phyloP scores from a whole-genome alignment of 2,888 invertebrate species.

The Lucinisca nassula region DNA sequence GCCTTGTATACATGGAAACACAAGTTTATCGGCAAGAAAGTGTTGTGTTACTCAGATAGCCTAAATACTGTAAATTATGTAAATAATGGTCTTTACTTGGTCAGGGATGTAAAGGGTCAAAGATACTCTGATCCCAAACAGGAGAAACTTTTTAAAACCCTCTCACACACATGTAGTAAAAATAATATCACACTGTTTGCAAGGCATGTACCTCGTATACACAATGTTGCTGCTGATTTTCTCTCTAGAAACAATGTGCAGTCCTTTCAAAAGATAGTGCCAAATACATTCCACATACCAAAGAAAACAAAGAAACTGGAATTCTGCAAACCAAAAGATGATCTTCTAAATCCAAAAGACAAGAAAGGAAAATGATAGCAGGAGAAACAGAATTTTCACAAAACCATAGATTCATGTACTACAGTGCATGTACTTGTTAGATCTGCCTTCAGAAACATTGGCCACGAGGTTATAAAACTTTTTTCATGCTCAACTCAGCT shows the following conservation, averaged over 20 bases:
- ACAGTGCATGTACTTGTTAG: too few relatives aligned
- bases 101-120: background rate
- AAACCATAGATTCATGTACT: too few relatives aligned
- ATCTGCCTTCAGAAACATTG: too few relatives aligned
- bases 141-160: background rate
- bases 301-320: slow-evolving; percentile 77
- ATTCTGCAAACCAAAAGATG: slow-evolving; percentile 52
- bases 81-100: slow-evolving; percentile 55
- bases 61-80: slow-evolving; percentile 53
- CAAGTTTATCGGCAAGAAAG: slow-evolving; percentile 71
- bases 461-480: background rate
- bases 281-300: slow-evolving; percentile 60
- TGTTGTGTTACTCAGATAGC: slow-evolving; percentile 73
- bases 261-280: slow-evolving; percentile 68
- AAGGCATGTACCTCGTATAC: slow-evolving; percentile 58
- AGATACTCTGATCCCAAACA: too few relatives aligned
- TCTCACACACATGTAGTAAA: slow-evolving; percentile 57
- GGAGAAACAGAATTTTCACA: too few relatives aligned
- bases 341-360: background rate
- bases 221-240: slow-evolving; percentile 75
- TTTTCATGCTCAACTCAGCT: too few relatives aligned
- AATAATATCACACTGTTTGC: slow-evolving; percentile 68
- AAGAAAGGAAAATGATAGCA: too few relatives aligned
- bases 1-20: slow-evolving; percentile 80
- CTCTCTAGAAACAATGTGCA: slow-evolving; percentile 67